phyloP scores from a whole-genome alignment of 2,797 vertebrate species.

The Lycodopsis pacificus region DNA sequence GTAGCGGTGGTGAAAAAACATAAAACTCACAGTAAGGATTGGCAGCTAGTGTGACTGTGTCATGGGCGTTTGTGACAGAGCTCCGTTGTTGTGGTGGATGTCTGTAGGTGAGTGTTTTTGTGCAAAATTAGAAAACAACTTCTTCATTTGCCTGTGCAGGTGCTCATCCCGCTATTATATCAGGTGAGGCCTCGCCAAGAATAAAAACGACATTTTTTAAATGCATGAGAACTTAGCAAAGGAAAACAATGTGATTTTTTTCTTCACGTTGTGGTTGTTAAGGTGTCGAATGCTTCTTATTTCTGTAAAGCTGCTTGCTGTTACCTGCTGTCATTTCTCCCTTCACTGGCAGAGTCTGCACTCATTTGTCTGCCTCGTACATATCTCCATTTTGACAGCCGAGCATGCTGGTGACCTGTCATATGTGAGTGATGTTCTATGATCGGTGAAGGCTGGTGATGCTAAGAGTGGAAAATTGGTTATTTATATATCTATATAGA shows the following conservation, averaged over 20 bases:
- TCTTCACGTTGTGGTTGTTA: background rate
- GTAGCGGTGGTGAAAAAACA: no score
- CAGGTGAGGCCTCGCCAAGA: background rate
- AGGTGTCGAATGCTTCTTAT: background rate
- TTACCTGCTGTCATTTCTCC: constrained; percentile 5
- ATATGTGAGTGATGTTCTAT: background rate
- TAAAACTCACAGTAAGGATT: no score
- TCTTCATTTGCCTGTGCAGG: background rate
- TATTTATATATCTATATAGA: background rate
- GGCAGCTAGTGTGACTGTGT: no score
- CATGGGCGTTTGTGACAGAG: no score
- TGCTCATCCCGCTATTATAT: background rate
- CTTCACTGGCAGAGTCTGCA: constrained; percentile 11
- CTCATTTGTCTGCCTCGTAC: constrained; percentile 15
- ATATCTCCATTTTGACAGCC: constrained; percentile 14
- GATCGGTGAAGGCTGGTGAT: background rate
- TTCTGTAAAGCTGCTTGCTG: constrained; percentile 1
- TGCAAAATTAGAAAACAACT: no score
- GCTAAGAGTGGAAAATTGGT: background rate
- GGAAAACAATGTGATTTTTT: no score
- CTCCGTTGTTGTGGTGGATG: no score
- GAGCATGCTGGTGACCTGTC: background rate
- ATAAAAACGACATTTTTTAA: no score
- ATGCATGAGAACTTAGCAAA: no score
- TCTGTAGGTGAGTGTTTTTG: no score